phyloP scores from a whole-genome alignment of 1,140 invertebrate genomes.

The Papilio machaon region DNA sequence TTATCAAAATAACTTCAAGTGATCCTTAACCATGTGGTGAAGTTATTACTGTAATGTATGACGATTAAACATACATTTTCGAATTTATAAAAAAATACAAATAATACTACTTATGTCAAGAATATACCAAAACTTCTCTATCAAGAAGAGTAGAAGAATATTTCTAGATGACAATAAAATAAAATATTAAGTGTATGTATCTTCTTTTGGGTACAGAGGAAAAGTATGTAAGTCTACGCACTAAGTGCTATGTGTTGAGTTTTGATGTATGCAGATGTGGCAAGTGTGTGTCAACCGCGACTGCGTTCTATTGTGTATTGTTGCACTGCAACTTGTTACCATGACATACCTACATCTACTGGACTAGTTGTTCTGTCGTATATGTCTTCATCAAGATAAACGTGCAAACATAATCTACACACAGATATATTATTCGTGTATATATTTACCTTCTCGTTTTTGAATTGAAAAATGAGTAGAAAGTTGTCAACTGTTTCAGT shows the following conservation, averaged over 20 bases:
- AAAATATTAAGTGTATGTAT: neutral
- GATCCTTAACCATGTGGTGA: too few relatives aligned
- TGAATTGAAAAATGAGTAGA: neutral
- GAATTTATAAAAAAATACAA: too few relatives aligned
- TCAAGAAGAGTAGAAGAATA: too few relatives aligned
- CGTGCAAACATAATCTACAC: neutral
- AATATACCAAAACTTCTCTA: too few relatives aligned
- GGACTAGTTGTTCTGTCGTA: neutral
- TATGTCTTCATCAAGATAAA: neutral
- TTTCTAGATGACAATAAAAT: too few relatives aligned
- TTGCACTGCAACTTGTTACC: constrained; percentile 12
- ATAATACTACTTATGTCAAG: too few relatives aligned
- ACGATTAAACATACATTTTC: too few relatives aligned
- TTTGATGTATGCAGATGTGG: neutral
- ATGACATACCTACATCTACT: neutral
- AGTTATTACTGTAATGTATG: too few relatives aligned
- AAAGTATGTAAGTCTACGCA: neutral
- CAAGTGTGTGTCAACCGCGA: neutral
- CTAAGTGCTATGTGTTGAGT: neutral
- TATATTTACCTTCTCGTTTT: neutral
- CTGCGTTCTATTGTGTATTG: constrained; percentile 10
- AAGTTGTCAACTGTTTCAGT: neutral
- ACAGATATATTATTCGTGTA: neutral
- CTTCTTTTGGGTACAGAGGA: neutral
- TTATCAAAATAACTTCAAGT: neutral